phyloP scores from a whole-genome alignment of 1,140 invertebrate genomes.

The Mya arenaria region DNA sequence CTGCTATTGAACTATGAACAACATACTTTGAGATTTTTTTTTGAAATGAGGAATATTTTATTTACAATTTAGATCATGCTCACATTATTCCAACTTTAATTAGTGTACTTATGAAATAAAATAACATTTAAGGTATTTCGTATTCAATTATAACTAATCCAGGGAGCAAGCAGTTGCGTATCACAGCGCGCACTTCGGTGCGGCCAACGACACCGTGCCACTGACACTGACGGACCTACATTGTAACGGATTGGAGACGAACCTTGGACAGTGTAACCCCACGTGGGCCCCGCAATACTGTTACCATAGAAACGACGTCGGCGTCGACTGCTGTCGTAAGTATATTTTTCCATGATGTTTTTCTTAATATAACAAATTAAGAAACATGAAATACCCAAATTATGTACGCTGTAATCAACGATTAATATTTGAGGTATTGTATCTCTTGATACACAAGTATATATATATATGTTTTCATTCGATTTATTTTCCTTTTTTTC shows the following conservation, averaged over 20 bases:
- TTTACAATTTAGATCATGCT: neutral
- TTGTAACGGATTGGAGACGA: slow-evolving; percentile 31
- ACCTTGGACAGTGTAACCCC: slow-evolving; percentile 30
- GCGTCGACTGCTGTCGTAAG: slow-evolving; percentile 37
- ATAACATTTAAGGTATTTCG: neutral
- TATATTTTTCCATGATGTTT: no score
- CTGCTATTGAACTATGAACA: no score
- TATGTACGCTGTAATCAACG: no score
- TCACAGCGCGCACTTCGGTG: slow-evolving; percentile 14
- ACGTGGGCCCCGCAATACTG: neutral
- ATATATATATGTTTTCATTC: no score
- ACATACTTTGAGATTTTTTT: no score
- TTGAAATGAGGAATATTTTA: no score
- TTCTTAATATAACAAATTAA: no score
- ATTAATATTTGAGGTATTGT: no score
- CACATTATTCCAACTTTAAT: neutral
- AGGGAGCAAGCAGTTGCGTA: slow-evolving; percentile 29
- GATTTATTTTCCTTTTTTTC: no score
- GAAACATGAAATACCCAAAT: no score
- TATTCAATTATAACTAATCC: neutral
- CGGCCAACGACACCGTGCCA: neutral
- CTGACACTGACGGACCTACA: neutral
- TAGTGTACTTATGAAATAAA: neutral
- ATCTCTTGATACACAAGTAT: no score
- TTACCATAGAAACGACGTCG: neutral